Percentiles rank a stretch among this genome's conserved stretches.
Conservation (phyloP, 2,888 invertebrate genomes). For the Eulithis prunata region DNA sequence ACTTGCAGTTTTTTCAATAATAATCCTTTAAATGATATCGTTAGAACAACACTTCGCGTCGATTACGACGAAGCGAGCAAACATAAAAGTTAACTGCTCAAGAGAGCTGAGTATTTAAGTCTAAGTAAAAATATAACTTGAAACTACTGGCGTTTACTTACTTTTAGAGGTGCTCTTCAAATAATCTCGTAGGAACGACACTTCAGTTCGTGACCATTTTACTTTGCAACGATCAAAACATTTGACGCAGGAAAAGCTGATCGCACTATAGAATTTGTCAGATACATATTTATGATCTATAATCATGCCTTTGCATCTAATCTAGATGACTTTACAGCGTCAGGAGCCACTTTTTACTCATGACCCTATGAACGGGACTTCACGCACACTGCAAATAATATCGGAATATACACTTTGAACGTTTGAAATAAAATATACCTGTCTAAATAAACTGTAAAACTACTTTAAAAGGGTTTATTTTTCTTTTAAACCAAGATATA, state of each 20-base stretch:
- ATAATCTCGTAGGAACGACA: conserved; percentile 17
- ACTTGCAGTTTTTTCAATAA: conserved; percentile 39
- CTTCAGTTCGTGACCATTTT: conserved; percentile 7
- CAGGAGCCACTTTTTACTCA: too few relatives aligned
- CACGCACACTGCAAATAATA: too few relatives aligned
- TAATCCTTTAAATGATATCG: conserved; percentile 44
- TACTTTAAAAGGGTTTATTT: background rate
- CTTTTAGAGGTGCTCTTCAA: conserved; percentile 32
- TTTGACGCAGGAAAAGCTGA: too few relatives aligned
- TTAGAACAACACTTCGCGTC: conserved; percentile 39
- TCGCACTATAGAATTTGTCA: too few relatives aligned
- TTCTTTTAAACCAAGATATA: background rate
- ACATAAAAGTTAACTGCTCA: conserved; percentile 48
- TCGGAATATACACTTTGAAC: too few relatives aligned
- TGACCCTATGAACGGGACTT: too few relatives aligned
- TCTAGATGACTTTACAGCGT: too few relatives aligned
- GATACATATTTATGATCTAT: too few relatives aligned
- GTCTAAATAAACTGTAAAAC: background rate
- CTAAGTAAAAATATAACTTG: conserved; percentile 40
- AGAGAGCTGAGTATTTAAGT: conserved; percentile 24
- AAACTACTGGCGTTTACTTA: conserved; percentile 58
- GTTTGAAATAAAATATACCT: background rate
- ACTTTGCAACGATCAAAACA: background rate
- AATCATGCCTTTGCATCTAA: too few relatives aligned
- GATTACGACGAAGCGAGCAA: conserved; percentile 39